Evolutionary conservation across 1,140 invertebrate species (phyloP).

Genomic region (Drosophila paulistorum): DNA sequence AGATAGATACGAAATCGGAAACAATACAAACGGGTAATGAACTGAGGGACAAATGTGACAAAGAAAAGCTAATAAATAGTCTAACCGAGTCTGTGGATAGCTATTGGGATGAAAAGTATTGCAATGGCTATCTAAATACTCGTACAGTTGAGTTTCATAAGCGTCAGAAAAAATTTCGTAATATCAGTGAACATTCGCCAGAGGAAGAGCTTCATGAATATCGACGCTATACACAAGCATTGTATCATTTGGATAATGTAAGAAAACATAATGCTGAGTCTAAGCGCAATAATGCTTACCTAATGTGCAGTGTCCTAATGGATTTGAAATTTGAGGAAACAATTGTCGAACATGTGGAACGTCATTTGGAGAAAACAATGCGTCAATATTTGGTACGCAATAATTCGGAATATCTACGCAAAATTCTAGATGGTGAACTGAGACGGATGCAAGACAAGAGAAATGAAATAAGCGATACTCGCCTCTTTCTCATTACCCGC

Average conservation of each 20-base stretch:
- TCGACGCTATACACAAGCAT: slow-evolving; percentile 16
- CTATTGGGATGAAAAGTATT: not conserved
- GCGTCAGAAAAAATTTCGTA: slow-evolving; percentile 31
- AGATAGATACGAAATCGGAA: not conserved
- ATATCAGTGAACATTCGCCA: not conserved
- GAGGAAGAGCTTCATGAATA: rapidly evolving
- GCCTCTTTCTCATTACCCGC: slow-evolving; percentile 40
- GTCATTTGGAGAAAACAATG: slow-evolving; percentile 16
- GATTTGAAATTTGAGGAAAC: slow-evolving; percentile 26
- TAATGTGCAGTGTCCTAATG: slow-evolving; percentile 24
- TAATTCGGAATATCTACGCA: slow-evolving; percentile 21
- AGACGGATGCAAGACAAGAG: slow-evolving; percentile 37
- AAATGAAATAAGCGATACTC: slow-evolving; percentile 57
- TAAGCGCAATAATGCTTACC: slow-evolving; percentile 12
- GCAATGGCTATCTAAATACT: slow-evolving; percentile 16
- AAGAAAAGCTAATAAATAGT: slow-evolving; percentile 1
- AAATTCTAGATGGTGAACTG: slow-evolving; percentile 17
- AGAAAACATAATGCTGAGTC: not conserved
- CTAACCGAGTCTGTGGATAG: not conserved
- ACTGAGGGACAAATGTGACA: slow-evolving; percentile 22
- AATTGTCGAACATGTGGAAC: slow-evolving; percentile 17
- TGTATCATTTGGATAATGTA: slow-evolving; percentile 12
- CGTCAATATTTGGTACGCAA: not conserved
- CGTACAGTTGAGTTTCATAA: slow-evolving; percentile 50
- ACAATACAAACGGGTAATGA: rapidly evolving